Conservation (phyloP, 2,797 vertebrate genomes). For the Heliangelus exortis region DNA sequence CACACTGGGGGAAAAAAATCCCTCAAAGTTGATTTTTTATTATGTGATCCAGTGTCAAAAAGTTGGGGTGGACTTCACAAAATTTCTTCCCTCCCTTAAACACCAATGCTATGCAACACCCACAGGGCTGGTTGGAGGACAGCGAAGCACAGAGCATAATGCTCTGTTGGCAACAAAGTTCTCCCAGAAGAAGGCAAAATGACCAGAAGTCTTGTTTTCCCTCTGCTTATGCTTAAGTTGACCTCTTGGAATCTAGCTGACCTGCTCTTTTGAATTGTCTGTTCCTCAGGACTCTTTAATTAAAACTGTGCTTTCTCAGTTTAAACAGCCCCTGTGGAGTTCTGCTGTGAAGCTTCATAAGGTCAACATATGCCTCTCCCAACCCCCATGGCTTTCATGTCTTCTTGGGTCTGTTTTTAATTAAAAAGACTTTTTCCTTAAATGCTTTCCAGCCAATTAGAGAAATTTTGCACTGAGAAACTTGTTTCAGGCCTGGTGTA, state of each 20-base stretch:
- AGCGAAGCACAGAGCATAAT: conserved; percentile 22
- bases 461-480: conserved; percentile 59
- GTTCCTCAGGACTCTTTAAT: conserved; percentile 72
- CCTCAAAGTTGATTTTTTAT: neutral
- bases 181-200: conserved; percentile 45
- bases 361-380: conserved; percentile 71
- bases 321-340: conserved; percentile 70
- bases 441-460: conserved; percentile 71
- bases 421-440: conserved; percentile 69
- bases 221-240: conserved; percentile 62
- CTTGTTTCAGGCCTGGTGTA: conserved; percentile 55
- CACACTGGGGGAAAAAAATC: fast-evolving
- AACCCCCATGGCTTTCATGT: conserved; percentile 66
- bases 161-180: conserved; percentile 35
- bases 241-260: conserved; percentile 71
- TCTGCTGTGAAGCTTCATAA: conserved; percentile 71
- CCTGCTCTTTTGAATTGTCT: conserved; percentile 69
- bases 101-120: neutral
- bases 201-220: conserved; percentile 56
- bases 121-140: neutral
- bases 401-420: conserved; percentile 70
- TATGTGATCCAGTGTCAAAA: neutral
- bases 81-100: neutral
- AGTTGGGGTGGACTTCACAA: neutral
- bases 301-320: conserved; percentile 72